Percentiles rank a stretch among this genome's conserved stretches.
phyloP scores from a whole-genome alignment of 2,888 invertebrate species.

The Phengaris arion region DNA sequence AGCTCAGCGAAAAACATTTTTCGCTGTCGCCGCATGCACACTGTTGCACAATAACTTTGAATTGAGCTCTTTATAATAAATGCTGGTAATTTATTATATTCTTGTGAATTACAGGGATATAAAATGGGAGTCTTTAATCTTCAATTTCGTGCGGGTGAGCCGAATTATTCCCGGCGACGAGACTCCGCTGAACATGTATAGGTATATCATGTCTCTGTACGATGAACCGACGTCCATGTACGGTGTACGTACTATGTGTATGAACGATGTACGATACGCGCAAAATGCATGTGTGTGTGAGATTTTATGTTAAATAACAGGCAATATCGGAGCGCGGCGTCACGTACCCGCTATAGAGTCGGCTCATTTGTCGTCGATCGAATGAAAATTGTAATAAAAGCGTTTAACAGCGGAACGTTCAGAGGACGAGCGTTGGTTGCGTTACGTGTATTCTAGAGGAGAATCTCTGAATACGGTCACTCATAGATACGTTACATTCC shows the following conservation, averaged over 20 bases:
- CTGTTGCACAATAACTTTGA: background rate
- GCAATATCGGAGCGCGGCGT: slow-evolving; percentile 14
- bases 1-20: background rate
- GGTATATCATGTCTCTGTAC: too few relatives aligned
- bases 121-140: slow-evolving; percentile 1
- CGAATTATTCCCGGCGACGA: slow-evolving; percentile 8
- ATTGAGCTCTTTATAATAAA: background rate
- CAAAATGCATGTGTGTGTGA: background rate
- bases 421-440: background rate
- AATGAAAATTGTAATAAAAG: slow-evolving; percentile 18
- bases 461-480: background rate
- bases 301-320: slow-evolving; percentile 15
- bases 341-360: slow-evolving; percentile 10
- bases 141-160: slow-evolving; percentile 3
- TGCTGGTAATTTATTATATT: background rate
- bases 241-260: background rate
- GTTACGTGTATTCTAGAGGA: background rate
- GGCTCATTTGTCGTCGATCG: slow-evolving; percentile 7
- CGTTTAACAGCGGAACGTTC: background rate
- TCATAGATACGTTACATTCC: background rate
- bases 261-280: background rate
- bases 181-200: background rate
- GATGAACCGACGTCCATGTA: background rate
- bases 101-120: slow-evolving; percentile 4
- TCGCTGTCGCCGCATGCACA: background rate